phyloP scores from a whole-genome alignment of 1,140 invertebrate species.

The Drosophila mojavensis region DNA sequence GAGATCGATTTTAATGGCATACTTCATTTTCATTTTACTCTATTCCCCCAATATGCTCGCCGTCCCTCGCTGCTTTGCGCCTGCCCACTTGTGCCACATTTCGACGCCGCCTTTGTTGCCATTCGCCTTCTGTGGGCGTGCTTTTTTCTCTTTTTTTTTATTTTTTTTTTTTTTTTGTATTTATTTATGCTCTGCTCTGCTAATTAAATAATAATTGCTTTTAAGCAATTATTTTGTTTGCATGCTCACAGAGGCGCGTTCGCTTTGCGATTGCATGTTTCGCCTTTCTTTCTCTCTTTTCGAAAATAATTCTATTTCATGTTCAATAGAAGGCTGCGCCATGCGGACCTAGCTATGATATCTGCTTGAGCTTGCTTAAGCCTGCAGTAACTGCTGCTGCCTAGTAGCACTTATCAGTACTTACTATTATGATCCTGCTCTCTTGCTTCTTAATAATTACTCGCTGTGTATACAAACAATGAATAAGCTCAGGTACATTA shows the following conservation, averaged over 20 bases:
- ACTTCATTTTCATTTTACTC: slow-evolving; percentile 28
- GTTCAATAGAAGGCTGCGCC: too few species aligned
- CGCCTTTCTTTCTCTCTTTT: not conserved
- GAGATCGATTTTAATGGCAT: slow-evolving; percentile 68
- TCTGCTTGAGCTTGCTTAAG: too few species aligned
- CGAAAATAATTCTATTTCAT: too few species aligned
- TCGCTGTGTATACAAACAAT: too few species aligned
- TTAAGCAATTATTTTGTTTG: slow-evolving; percentile 42
- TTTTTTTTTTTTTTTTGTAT: too few species aligned
- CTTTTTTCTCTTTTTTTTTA: slow-evolving; percentile 15
- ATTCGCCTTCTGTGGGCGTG: slow-evolving; percentile 39
- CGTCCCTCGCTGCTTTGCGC: not conserved
- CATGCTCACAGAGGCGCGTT: slow-evolving; percentile 22
- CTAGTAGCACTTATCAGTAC: too few species aligned
- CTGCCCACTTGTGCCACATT: slow-evolving; percentile 55
- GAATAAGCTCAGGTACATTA: too few species aligned
- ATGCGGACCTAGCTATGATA: too few species aligned
- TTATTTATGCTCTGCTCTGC: slow-evolving; percentile 43
- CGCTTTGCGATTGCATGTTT: slow-evolving; percentile 5
- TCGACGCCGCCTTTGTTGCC: slow-evolving; percentile 27
- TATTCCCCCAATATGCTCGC: not conserved
- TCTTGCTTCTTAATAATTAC: too few species aligned
- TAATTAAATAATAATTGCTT: slow-evolving; percentile 71
- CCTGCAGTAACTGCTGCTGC: too few species aligned
- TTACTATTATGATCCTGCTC: too few species aligned